Conservation (phyloP, 2,888 invertebrate genomes). For the Lepas anatifera region DNA sequence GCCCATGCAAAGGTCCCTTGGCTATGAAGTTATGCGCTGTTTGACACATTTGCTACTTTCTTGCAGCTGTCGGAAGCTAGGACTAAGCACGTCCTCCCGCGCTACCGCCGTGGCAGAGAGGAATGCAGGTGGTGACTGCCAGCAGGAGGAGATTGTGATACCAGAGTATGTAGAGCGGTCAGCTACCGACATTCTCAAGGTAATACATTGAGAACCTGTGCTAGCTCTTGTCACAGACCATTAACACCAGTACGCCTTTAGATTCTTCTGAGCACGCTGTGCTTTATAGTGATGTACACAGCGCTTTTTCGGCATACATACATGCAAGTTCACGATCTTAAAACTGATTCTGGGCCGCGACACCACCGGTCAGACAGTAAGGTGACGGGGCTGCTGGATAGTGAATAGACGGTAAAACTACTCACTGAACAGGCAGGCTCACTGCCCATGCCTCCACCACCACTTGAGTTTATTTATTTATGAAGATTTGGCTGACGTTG, state of each 20-base stretch:
- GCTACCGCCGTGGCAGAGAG: background rate
- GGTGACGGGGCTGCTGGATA: too few species aligned
- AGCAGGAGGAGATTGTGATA: background rate
- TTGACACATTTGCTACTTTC: background rate
- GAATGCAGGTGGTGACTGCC: background rate
- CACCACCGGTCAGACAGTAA: too few species aligned
- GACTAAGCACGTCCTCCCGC: background rate
- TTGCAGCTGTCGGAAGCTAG: too few species aligned
- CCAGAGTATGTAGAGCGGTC: background rate
- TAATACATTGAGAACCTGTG: too few species aligned
- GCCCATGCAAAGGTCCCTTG: too few species aligned
- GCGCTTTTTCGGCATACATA: constrained; percentile 15
- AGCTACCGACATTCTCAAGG: background rate
- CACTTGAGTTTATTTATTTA: constrained; percentile 19
- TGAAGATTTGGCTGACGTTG: constrained; percentile 13
- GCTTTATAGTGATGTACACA: constrained; percentile 16
- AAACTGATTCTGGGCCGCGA: too few species aligned
- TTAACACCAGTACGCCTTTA: too few species aligned
- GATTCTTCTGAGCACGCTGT: too few species aligned
- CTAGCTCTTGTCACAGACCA: too few species aligned
- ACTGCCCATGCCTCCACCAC: too few species aligned
- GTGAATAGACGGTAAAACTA: too few species aligned
- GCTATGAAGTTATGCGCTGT: background rate
- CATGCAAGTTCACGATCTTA: constrained; percentile 17
- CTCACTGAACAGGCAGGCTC: too few species aligned